Evolutionary conservation across 2,888 invertebrate species (phyloP).

Genomic region (Dusona sp.): DNA sequence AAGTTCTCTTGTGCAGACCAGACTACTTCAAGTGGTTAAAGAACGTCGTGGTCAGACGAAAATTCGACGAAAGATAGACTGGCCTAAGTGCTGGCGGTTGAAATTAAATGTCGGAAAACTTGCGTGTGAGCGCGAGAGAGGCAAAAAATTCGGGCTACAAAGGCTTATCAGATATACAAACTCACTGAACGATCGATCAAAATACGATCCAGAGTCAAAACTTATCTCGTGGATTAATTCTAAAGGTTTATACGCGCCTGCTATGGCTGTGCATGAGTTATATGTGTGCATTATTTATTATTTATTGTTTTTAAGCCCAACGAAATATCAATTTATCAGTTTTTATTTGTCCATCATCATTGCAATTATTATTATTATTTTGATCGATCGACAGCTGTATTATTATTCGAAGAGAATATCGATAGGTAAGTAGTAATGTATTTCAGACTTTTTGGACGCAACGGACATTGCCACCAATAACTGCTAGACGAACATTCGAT

Average conservation of each 20-base stretch:
- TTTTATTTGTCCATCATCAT: constrained; percentile 26
- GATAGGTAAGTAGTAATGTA: constrained; percentile 50
- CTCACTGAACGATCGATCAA: constrained; percentile 60
- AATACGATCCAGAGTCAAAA: constrained; percentile 39
- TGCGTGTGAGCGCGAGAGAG: background rate
- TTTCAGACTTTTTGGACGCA: constrained; percentile 46
- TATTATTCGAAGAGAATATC: constrained; percentile 29
- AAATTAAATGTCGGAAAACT: constrained; percentile 57
- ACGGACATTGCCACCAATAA: background rate
- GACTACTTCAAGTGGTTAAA: constrained; percentile 60
- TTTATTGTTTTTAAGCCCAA: constrained; percentile 18
- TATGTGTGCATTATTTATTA: constrained; percentile 45
- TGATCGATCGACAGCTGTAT: constrained; percentile 56
- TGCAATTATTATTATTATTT: constrained; percentile 26
- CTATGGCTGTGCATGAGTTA: constrained; percentile 66
- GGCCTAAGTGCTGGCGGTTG: constrained; percentile 30
- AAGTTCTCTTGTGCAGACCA: constrained; percentile 42
- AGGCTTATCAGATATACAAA: constrained; percentile 8
- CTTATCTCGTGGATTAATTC: background rate
- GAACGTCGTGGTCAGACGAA: constrained; percentile 60
- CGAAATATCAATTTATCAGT: background rate
- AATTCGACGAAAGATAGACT: constrained; percentile 32
- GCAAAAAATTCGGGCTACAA: constrained; percentile 1
- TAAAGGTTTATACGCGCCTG: constrained; percentile 48
- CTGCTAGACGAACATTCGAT: background rate